These are phyloP conservation scores for Drosophila parthenogenetica DNA, from an alignment of 2,888 invertebrate species.

Conservation along the genomic window DNA sequence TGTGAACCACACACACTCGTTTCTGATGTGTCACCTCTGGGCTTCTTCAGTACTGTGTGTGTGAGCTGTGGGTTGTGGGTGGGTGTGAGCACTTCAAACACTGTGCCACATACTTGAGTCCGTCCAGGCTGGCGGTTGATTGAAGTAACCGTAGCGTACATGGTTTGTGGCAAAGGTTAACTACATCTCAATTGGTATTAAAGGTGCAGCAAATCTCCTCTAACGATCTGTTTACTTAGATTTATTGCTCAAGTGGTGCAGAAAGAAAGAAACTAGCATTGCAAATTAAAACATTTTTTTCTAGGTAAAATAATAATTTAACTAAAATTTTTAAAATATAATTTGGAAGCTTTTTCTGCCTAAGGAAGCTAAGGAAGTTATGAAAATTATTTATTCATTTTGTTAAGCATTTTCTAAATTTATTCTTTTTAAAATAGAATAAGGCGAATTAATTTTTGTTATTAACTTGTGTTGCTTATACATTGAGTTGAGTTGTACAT, in stretches of 20 bases:
- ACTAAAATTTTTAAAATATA: too few relatives aligned
- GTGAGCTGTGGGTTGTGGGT: conserved; percentile 44
- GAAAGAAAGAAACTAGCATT: background rate
- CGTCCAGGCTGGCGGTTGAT: conserved; percentile 23
- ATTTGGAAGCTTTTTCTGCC: too few relatives aligned
- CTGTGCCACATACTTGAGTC: conserved; percentile 19
- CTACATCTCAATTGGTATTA: conserved; percentile 26
- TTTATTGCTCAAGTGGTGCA: conserved; percentile 1
- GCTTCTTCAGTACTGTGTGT: conserved; percentile 28
- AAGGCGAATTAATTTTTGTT: too few relatives aligned
- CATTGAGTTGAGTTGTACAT: too few relatives aligned
- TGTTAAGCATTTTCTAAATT: too few relatives aligned
- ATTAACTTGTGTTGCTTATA: too few relatives aligned
- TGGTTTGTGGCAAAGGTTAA: conserved; percentile 27
- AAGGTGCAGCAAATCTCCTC: conserved; percentile 13
- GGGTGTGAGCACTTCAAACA: conserved; percentile 52
- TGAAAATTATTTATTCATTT: too few relatives aligned
- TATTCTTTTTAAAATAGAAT: too few relatives aligned
- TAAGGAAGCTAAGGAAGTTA: too few relatives aligned
- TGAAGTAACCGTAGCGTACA: conserved; percentile 29
- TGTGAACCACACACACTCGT: conserved; percentile 14
- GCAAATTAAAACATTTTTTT: background rate
- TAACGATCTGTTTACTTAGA: conserved; percentile 18
- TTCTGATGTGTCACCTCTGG: conserved; percentile 62
- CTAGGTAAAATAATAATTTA: too few relatives aligned